Base-by-base conservation (phyloP, 1,140 invertebrate species). In the Nilaparvata lugens region DNA sequence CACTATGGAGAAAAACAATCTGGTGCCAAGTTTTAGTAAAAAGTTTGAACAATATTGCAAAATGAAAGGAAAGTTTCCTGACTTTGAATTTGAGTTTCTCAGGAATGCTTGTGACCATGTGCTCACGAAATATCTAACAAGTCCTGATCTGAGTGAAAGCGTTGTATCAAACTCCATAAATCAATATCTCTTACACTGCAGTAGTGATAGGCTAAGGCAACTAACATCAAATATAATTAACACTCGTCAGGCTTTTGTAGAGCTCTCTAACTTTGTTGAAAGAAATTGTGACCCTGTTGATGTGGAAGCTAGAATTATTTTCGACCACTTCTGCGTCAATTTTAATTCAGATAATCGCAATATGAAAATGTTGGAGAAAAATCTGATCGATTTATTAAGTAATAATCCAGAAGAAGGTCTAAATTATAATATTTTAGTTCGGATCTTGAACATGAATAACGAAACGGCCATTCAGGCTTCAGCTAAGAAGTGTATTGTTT, bases 71-170 rank as follows among this genome's bases (percentile, higher is more conserved):
- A 62, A 52, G 53, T 45, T 57, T 19, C 64, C 57, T 61, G 28
- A 54, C 13, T 70, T 71, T 64, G 42, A 64, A 52, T 56, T 66
- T 23, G 57, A 66, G 48, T 67, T 68, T 60, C 73, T 70, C 66
- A 43, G 53, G 54, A 66, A 64, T 57, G 68, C 70, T 28, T 71
- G 65, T 64, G 69, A 75, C 68, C 60, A 68, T 54, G 63, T 76
- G 56, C 59, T 75, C 52, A 54, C 52, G 52, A 73, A 69, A 62
- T 68, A 71, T 64, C 69, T 76, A 59, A 64, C 48, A 52, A 51
- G 54, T 56, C 51, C 60, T 42, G 58, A 64, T 64, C 55, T 71
- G 18, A 64, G 62, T 55, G 55, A 70, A 45, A 59, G 63, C 40
- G 63, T 56, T 53, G 59, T 70, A 45, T 43, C 40, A 14, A 21